Percentiles rank a stretch among this genome's conserved stretches.
These are phyloP conservation scores for Emmelina monodactyla DNA, from an alignment of 2,888 invertebrate genomes.

Conservation along the genomic window DNA sequence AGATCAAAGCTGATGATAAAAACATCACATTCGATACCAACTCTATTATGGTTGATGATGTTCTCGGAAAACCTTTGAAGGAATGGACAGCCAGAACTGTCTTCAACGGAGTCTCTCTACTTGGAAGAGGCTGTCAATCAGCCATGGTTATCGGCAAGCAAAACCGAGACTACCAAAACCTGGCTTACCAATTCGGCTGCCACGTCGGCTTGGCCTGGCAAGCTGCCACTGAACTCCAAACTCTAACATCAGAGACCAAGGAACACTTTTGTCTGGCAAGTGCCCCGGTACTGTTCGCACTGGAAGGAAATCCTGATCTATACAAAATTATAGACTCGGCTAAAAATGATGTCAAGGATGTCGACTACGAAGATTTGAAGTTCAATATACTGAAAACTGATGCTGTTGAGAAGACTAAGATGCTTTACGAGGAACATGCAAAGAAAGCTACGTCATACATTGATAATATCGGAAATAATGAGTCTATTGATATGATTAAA, in stretches of 20 bases:
- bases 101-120: constrained; percentile 70
- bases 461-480: constrained; percentile 44
- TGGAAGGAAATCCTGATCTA: constrained; percentile 77
- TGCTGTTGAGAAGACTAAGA: constrained; percentile 46
- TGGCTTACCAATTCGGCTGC: constrained; percentile 82
- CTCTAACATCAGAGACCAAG: constrained; percentile 65
- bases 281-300: constrained; percentile 84
- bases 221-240: constrained; percentile 59
- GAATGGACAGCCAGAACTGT: constrained; percentile 80
- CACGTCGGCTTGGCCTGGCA: constrained; percentile 86
- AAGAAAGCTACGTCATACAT: constrained; percentile 44
- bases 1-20: constrained; percentile 31
- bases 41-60: constrained; percentile 39
- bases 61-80: constrained; percentile 66
- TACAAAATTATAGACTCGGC: constrained; percentile 71
- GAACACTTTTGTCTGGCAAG: constrained; percentile 77
- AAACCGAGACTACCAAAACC: constrained; percentile 69
- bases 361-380: constrained; percentile 71
- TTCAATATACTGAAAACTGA: constrained; percentile 53
- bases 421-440: constrained; percentile 47
- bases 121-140: constrained; percentile 81
- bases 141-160: constrained; percentile 80
- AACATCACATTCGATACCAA: constrained; percentile 45
- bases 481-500: constrained; percentile 53
- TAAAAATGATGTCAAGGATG: constrained; percentile 70